These are phyloP conservation scores for Erynnis tages DNA, from an alignment of 2,888 invertebrate genomes.

Conservation along the genomic window DNA sequence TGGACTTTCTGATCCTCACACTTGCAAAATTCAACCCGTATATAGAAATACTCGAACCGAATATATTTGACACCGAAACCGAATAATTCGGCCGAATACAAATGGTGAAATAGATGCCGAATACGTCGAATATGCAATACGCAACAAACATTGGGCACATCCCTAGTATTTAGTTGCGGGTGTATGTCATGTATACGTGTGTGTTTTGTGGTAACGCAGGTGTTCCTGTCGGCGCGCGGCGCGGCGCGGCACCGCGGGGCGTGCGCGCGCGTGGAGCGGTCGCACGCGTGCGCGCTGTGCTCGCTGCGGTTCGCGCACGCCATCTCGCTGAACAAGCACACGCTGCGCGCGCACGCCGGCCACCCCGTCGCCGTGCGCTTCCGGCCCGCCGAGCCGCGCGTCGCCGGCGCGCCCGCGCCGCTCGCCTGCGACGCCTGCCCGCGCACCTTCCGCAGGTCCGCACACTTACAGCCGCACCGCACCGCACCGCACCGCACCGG, in stretches of 20 bases:
- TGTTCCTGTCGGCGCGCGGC: constrained; percentile 74
- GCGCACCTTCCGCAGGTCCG: constrained; percentile 53
- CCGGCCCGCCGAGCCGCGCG: no score
- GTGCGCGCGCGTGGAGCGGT: constrained; percentile 63
- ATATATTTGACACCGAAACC: no score
- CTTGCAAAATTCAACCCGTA: no score
- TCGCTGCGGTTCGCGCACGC: constrained; percentile 69
- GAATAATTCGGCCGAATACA: no score
- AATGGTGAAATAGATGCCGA: no score
- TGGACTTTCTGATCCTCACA: no score
- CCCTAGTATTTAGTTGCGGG: no score
- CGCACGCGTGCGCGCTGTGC: constrained; percentile 62
- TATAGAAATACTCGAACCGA: no score
- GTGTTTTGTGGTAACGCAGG: constrained; percentile 31
- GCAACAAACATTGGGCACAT: no score
- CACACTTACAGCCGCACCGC: neutral
- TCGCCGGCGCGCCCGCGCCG: neutral
- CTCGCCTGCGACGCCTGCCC: neutral
- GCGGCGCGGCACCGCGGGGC: constrained; percentile 71
- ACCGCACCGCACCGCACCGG: no score
- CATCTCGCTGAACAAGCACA: constrained; percentile 73
- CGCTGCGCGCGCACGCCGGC: constrained; percentile 64
- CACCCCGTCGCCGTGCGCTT: constrained; percentile 69
- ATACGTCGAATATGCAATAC: no score
- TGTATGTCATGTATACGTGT: neutral